Conservation (phyloP, 2,888 invertebrate species). For the Didymodactylos carnosus region DNA sequence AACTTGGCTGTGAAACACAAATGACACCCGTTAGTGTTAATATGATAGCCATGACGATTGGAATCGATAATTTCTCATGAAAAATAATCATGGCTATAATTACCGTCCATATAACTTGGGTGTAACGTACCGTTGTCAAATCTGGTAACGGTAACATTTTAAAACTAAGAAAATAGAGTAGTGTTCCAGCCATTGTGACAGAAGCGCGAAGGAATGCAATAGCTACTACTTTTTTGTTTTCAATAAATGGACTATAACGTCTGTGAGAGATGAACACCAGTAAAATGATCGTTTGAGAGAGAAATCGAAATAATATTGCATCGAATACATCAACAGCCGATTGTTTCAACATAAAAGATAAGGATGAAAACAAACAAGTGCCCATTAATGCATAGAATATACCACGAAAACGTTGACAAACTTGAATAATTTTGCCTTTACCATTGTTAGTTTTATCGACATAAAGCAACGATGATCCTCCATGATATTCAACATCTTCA, state of each 20-base stretch:
- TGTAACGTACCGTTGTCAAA: neutral
- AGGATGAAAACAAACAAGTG: neutral
- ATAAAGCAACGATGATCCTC: too few species aligned
- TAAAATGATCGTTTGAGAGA: neutral
- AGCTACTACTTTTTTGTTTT: neutral
- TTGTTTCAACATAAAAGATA: neutral
- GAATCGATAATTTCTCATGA: neutral
- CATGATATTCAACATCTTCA: too few species aligned
- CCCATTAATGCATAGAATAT: neutral
- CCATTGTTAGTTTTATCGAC: too few species aligned
- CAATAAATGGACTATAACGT: neutral
- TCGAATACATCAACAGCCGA: neutral
- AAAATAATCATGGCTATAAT: neutral
- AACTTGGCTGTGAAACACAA: neutral
- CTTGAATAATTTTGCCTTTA: too few species aligned
- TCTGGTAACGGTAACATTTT: neutral
- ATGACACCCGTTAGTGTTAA: neutral
- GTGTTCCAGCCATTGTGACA: neutral
- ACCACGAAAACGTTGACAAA: neutral
- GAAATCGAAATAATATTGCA: neutral
- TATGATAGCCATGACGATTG: neutral
- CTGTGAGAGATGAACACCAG: neutral
- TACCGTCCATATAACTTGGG: neutral
- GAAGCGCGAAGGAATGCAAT: neutral
- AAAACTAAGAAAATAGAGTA: neutral